Evolutionary conservation across 2,113 vertebrate genomes (phyloP), one percentile per base, ranked within the genome.

Genomic region (Catharus bicknelli): DNA sequence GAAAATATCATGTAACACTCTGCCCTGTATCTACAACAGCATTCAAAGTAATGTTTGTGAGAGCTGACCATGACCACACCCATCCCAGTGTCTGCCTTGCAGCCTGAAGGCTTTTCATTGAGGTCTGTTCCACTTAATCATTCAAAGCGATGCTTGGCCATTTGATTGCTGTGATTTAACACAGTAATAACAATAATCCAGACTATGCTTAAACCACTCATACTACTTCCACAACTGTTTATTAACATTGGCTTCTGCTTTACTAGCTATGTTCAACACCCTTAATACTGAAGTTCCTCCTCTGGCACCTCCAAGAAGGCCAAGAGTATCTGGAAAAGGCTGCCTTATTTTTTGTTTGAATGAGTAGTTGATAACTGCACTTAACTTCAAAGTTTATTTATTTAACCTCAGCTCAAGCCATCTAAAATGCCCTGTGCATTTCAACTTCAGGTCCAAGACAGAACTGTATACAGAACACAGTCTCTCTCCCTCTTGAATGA

Each of bases 221-320:
- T 78, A 88, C 82, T 67, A 96, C 88, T 95, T 96, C 93, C 85
- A 83, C 91, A 87, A 72, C 85, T 96, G 85, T 97, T 97, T 97
- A 96, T 97, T 97, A 96, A 89, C 94, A 85, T 97, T 98, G 97
- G 97, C 97, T 97, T 96, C 83, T 88, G 83, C 80, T 84, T 96
- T 95, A 92, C 51, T 81, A 97, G 94, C 86, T 95, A 86, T 96
- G 97, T 96, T 97, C 95, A 96, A 94, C 93, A 86, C 87, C 74
- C 79, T 85, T 87, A 93, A 95, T 91, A 73, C 91, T 86, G 69
- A 95, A 95, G 94, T 83, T 95, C 89, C 76, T 97, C 83, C 86
- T 94, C 83, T 59, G 68, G 82, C 88, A 93, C 61, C 72, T 91
- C 75, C 38, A 29, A 88, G 87, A 76, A 94, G 73, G 58, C 80